Evolutionary conservation across 1,140 invertebrate genomes (phyloP).

Genomic region (Rhopalosiphum maidis): DNA sequence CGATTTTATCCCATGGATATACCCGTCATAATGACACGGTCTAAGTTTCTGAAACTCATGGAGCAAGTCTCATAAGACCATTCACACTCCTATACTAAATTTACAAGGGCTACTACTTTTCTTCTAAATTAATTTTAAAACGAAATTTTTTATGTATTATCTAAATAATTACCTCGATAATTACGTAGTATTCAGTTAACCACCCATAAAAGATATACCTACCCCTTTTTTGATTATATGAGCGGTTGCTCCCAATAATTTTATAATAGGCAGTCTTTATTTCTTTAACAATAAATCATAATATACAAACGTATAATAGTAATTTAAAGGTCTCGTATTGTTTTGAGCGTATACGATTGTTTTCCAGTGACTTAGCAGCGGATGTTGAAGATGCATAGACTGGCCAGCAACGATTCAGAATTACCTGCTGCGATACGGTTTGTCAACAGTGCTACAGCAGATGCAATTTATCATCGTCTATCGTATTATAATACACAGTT

Average conservation of each 20-base stretch:
- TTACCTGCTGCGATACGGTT: not conserved
- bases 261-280: too few relatives aligned
- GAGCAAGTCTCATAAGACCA: not conserved
- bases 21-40: not conserved
- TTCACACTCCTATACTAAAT: not conserved
- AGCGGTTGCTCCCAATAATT: too few relatives aligned
- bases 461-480: not conserved
- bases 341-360: not conserved
- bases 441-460: not conserved
- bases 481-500: not conserved
- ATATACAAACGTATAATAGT: too few relatives aligned
- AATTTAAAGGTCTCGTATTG: too few relatives aligned
- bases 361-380: not conserved
- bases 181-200: too few relatives aligned
- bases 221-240: too few relatives aligned
- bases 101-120: not conserved
- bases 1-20: not conserved
- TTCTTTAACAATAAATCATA: too few relatives aligned
- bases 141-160: too few relatives aligned
- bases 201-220: too few relatives aligned
- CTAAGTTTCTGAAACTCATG: not conserved
- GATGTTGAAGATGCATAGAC: not conserved
- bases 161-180: too few relatives aligned
- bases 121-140: not conserved
- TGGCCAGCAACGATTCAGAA: not conserved